A percentile compares a stretch with the other conserved stretches of the same genome.
These are phyloP conservation scores for Hypselothyrea guttata DNA, from an alignment of 2,888 invertebrate species.

Conservation along the genomic window DNA sequence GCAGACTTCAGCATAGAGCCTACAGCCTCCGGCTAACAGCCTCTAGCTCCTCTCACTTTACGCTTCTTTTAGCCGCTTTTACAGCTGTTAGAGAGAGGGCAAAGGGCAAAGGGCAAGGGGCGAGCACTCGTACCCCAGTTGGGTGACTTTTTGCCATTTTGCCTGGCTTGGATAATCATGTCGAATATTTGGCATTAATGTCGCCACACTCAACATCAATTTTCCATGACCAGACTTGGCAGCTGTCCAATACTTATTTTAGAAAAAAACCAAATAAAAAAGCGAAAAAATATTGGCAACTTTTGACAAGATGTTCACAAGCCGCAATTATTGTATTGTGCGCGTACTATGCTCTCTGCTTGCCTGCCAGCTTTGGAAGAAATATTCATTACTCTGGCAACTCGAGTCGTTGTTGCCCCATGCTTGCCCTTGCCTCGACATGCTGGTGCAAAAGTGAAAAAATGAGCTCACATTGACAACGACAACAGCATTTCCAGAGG, in stretches of 20 bases:
- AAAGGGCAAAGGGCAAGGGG: constrained; percentile 24
- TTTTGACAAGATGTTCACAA: constrained; percentile 58
- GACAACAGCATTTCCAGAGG: constrained; percentile 7
- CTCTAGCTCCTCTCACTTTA: constrained; percentile 8
- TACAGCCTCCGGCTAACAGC: constrained; percentile 32
- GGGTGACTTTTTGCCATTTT: constrained; percentile 39
- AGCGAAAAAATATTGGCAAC: constrained; percentile 21
- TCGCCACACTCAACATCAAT: constrained; percentile 52
- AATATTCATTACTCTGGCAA: constrained; percentile 61
- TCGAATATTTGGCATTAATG: constrained; percentile 61
- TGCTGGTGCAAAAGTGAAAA: constrained; percentile 21
- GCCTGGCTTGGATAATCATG: constrained; percentile 54
- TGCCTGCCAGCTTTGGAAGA: constrained; percentile 28
- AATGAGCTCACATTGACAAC: constrained; percentile 52
- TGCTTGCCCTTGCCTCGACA: constrained; percentile 24
- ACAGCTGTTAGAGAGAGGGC: constrained; percentile 8
- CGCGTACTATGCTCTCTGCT: constrained; percentile 7
- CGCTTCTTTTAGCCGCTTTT: background rate
- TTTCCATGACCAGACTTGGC: constrained; percentile 51
- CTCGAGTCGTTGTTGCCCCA: constrained; percentile 28
- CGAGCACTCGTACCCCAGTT: constrained; percentile 31
- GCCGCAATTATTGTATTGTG: constrained; percentile 61
- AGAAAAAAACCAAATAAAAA: constrained; percentile 23
- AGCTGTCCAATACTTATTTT: constrained; percentile 53
- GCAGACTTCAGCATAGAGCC: constrained; percentile 25